Evolutionary conservation across 2,888 invertebrate genomes (phyloP).

Genomic region (Andrena minutula): DNA sequence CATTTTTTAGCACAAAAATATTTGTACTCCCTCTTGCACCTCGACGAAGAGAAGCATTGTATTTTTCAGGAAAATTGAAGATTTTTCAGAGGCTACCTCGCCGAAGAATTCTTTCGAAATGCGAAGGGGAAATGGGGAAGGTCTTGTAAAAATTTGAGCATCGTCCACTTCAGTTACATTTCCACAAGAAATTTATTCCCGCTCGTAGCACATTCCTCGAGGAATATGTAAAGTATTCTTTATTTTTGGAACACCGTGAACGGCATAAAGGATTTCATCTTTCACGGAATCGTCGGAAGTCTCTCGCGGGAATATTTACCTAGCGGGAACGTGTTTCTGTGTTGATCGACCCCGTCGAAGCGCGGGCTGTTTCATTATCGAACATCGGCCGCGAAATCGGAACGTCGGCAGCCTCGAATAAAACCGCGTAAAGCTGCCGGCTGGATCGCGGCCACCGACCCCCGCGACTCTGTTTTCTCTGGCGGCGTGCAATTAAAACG

Average conservation of each 20-base stretch:
- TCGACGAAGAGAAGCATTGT: not conserved
- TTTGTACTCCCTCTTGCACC: not conserved
- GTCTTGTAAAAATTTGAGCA: no score
- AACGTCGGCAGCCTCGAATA: constrained; percentile 6
- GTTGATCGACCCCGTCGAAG: not conserved
- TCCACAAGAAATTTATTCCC: no score
- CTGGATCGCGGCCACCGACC: not conserved
- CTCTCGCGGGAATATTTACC: no score
- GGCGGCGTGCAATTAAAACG: constrained; percentile 53
- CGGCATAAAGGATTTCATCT: no score
- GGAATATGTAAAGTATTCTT: no score
- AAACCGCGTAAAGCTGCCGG: constrained; percentile 8
- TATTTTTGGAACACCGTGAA: no score
- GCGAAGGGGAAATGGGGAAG: not conserved
- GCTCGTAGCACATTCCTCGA: no score
- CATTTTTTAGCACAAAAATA: not conserved
- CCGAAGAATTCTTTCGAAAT: not conserved
- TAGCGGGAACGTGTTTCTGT: no score
- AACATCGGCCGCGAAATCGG: constrained; percentile 24
- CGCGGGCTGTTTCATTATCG: constrained; percentile 26
- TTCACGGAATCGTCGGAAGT: no score
- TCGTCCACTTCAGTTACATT: no score
- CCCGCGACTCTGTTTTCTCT: constrained; percentile 10
- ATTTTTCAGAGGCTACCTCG: not conserved
- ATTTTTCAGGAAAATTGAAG: not conserved